Evolutionary conservation across 1,140 invertebrate genomes (phyloP), one percentile per base, ranked within the genome.

Genomic region (Drosophila quadrilineata): DNA sequence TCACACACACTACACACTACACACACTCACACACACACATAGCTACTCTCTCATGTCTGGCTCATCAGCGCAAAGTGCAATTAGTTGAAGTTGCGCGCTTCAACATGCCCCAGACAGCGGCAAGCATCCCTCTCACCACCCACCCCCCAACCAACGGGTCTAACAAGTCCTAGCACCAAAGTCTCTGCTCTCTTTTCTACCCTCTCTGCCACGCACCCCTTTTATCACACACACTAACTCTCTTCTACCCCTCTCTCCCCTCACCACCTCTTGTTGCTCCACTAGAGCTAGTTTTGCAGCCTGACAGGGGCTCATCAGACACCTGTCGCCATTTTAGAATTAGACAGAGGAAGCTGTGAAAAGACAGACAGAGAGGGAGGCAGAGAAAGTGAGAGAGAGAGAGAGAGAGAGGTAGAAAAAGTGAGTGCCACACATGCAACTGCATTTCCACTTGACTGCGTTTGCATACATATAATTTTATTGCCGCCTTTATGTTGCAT

Each of bases 41-140:
- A 53, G 21, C 31, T 26, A 53, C 53, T 75, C 53, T 64, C 57
- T 64, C 52, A 64, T 73, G 79, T 84, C 79, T 85, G 79, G 53
- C 79, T 84, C 79, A 84, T 85, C 79, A 84, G 79, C 79, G 66
- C 79, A 84, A 85, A 85, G 79, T 84, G 79, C 79, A 84, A 84
- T 84, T 84, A 84, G 79, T 84, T 84, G 70, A 85, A 82, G 77
- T 84, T 82, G 79, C 50, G 56, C 70, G 77, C 66, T 67, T 77
- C 80, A 75, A 84, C 76, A 73, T 69, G 73, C 59, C 75, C 66
- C 58, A 70, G 64, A 76, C 75, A 59, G 57, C 41, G 45, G 40
- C 8, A 62, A 53, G 57, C 54, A 67, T 52, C 59, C 65, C 75
- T n/a, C n/a, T n/a, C n/a, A n/a, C n/a, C n/a, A n/a, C n/a, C n/a